phyloP scores from a whole-genome alignment of 2,113 vertebrate genomes.

The Sus scrofa region DNA sequence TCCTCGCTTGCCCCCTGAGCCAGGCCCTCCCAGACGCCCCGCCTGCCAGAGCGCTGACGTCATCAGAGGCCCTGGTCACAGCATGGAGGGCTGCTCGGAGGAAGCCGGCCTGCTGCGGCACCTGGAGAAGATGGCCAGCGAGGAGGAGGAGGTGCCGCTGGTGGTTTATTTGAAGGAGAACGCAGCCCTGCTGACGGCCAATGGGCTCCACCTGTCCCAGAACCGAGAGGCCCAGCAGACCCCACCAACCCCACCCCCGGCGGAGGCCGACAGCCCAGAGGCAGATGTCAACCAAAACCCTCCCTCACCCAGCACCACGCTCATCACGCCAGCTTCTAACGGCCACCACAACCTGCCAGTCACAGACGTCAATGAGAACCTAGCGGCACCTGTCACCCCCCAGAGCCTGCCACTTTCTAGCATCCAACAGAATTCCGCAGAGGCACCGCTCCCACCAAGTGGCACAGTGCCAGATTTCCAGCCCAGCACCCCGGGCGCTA shows the following conservation, averaged over 20 bases:
- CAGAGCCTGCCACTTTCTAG: accelerated
- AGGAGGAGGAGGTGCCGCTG: conserved; percentile 81
- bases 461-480: not conserved
- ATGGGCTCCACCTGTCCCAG: conserved; percentile 81
- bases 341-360: conserved; percentile 37
- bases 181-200: conserved; percentile 81
- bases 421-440: not conserved
- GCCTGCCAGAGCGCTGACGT: not conserved
- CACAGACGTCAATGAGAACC: conserved; percentile 75
- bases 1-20: conserved; percentile 67
- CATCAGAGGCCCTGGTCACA: conserved; percentile 64
- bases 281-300: conserved; percentile 75
- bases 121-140: conserved; percentile 66
- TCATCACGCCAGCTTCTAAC: not conserved
- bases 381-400: not conserved
- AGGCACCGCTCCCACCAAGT: not conserved
- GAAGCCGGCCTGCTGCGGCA: conserved; percentile 68
- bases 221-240: not conserved
- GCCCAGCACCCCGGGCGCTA: not conserved
- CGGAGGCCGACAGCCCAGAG: not conserved
- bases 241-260: not conserved
- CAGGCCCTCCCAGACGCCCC: not conserved
- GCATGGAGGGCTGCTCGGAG: conserved; percentile 89
- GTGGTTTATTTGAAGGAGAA: conserved; percentile 90
- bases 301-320: not conserved